Percentiles rank a stretch among this genome's conserved stretches.
phyloP scores from a whole-genome alignment of 2,888 invertebrate genomes.

The Allolobophora icterica region DNA sequence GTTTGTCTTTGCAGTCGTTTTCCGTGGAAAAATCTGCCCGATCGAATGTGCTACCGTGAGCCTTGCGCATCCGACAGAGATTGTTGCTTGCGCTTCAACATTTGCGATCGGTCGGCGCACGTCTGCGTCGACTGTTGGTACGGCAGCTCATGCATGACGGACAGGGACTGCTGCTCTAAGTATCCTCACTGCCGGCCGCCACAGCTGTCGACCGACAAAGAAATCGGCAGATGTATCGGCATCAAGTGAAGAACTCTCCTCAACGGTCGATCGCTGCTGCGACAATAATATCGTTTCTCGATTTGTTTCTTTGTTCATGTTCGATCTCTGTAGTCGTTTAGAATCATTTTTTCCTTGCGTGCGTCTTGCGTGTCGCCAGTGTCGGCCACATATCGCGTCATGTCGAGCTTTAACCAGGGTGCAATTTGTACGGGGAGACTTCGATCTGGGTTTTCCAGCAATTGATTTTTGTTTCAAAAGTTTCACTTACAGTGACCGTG shows the following conservation, averaged over 20 bases:
- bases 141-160: constrained; percentile 55
- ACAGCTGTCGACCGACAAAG: background rate
- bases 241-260: background rate
- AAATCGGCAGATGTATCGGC: constrained; percentile 19
- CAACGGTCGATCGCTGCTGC: background rate
- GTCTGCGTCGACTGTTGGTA: constrained; percentile 62
- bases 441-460: too few relatives aligned
- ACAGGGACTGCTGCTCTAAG: constrained; percentile 57
- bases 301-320: background rate
- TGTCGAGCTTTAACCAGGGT: background rate
- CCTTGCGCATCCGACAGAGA: constrained; percentile 53
- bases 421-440: background rate
- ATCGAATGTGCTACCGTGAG: constrained; percentile 56
- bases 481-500: too few relatives aligned
- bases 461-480: too few relatives aligned
- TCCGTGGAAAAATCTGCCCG: constrained; percentile 56
- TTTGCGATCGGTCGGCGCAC: constrained; percentile 56
- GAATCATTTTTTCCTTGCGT: constrained; percentile 17
- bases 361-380: background rate
- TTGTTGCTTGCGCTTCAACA: constrained; percentile 58
- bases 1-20: constrained; percentile 43
- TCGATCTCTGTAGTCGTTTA: constrained; percentile 2
- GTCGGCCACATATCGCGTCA: background rate
- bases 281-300: background rate
- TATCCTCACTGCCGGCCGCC: constrained; percentile 54